Evolutionary conservation across 30 jellyfish, hydroid and myxozoan genomes (phyloP).

Genomic region (Pelagia noctiluca): DNA sequence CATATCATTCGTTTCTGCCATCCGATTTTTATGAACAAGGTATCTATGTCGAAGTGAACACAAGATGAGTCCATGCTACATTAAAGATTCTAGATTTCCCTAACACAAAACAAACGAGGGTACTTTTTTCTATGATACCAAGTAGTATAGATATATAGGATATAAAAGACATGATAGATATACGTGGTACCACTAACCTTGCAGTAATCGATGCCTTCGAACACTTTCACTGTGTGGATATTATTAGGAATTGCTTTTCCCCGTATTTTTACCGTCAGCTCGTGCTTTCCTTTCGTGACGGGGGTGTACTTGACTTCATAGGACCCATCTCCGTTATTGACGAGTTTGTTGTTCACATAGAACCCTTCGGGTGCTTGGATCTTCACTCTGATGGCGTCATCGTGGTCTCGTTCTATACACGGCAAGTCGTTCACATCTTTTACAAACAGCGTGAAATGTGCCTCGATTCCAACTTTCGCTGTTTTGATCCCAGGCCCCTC

Average conservation of each 20-base stretch:
- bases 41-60: no score
- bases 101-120: not conserved
- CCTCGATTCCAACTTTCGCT: slow-evolving; percentile 95
- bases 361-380: slow-evolving; percentile 98
- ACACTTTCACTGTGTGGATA: slow-evolving; percentile 69
- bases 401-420: slow-evolving; percentile 81
- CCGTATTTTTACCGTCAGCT: slow-evolving; percentile 80
- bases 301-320: slow-evolving; percentile 86
- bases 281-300: slow-evolving; percentile 91
- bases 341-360: slow-evolving; percentile 79
- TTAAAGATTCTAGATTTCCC: not conserved
- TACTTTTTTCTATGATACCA: no score
- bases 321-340: slow-evolving; percentile 81
- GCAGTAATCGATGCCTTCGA: slow-evolving; percentile 91
- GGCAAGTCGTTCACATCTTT: slow-evolving; percentile 76
- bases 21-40: no score
- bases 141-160: no score
- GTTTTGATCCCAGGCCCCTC: slow-evolving; percentile 91
- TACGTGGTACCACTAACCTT: slow-evolving; percentile 50
- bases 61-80: not conserved
- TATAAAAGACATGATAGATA: no score
- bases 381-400: slow-evolving; percentile 82
- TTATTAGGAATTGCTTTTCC: slow-evolving; percentile 89
- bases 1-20: no score
- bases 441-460: slow-evolving; percentile 80